A percentile compares a stretch with the other conserved stretches of the same genome.
These are phyloP conservation scores for Lasius fuliginosus DNA, from an alignment of 2,888 invertebrate species.

Conservation along the genomic window DNA sequence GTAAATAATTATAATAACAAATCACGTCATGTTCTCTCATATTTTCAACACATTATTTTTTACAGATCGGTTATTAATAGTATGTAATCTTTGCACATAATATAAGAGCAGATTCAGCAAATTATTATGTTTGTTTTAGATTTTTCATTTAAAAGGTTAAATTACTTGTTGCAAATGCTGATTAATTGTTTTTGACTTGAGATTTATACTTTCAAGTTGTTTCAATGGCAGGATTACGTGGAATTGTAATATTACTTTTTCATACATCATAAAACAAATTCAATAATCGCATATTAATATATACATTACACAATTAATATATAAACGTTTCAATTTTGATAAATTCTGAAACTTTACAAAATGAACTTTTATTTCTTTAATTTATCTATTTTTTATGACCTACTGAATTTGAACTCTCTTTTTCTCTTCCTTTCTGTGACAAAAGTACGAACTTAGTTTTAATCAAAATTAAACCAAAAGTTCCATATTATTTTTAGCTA, in stretches of 20 bases:
- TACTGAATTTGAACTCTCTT: background rate
- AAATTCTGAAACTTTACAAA: background rate
- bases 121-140: background rate
- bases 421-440: background rate
- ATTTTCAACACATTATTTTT: background rate
- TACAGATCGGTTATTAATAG: background rate
- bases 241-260: background rate
- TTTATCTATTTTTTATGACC: background rate
- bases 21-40: background rate
- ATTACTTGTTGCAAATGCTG: background rate
- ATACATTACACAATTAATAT: background rate
- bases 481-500: background rate
- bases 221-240: background rate
- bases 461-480: background rate
- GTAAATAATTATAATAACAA: conserved; percentile 6
- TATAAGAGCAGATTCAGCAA: background rate
- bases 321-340: background rate
- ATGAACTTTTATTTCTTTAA: background rate
- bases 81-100: background rate
- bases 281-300: background rate
- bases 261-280: background rate
- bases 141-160: background rate
- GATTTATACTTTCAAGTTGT: background rate
- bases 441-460: background rate
- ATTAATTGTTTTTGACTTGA: background rate